Base-by-base conservation (phyloP, 2,888 invertebrate species). In the Folsomia manolachei region DNA sequence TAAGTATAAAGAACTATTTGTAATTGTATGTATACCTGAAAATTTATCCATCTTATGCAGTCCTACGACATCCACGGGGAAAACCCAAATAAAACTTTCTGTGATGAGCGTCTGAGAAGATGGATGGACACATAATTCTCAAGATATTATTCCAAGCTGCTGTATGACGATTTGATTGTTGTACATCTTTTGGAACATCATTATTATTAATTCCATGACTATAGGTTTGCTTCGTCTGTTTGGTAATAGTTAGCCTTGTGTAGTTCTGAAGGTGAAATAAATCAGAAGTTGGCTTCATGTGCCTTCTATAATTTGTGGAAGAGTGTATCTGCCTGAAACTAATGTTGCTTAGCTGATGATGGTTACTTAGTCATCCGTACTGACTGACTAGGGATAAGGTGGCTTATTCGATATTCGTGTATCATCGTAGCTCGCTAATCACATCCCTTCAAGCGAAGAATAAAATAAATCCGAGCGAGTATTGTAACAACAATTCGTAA, bases 231-330 rank as follows among this genome's bases (percentile, higher is more conserved):
- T 27, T 63, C 27, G 72, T 75, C 65, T 75, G 72, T 72, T 75
- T 71, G 69, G 71, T n/a, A n/a, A n/a, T n/a, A n/a, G n/a, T 39
- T 74, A 78, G 79, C 79, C 79, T 79, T 79, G 79, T 78, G 74
- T 74, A 71, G 73, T 72, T 78, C 75, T 79, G 79, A 79, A 79
- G 79, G 79, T 79, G 79, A 79, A 79, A 78, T 71, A 73, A 77
- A 76, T 79, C 77, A 77, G 74, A 69, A 71, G 69, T 78, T 69
- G 66, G n/a, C n/a, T n/a, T n/a, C n/a, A n/a, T n/a, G n/a, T n/a
- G n/a, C n/a, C 71, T 61, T 24, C 53, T 51, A 60, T 53, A 11
- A 27, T 27, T n/a, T n/a, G n/a, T n/a, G n/a, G n/a, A 26, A 19
- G 9, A 9, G 27, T 63, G 56, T 56, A n/a, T 21, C 63, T 21